Base-by-base conservation (phyloP, 2,888 invertebrate species). In the Crossocerus cetratus region DNA sequence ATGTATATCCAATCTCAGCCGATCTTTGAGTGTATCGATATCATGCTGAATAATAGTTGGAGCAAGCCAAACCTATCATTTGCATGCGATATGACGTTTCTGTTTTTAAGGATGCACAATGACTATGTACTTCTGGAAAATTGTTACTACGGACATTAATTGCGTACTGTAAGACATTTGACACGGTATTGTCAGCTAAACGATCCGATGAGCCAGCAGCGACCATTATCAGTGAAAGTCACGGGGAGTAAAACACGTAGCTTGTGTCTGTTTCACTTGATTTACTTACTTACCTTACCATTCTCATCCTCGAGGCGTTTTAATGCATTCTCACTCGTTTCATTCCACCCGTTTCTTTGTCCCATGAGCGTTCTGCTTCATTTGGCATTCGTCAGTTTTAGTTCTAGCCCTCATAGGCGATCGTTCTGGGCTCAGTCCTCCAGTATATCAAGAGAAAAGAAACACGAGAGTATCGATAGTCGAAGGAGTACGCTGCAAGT, bases 151-250 rank as follows among this genome's bases (percentile, higher is more conserved):
- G 65, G 75, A 80, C 81, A 59, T 58, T 57, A 74, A 49, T 49
- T 49, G 49, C 49, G 49, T 49, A 49, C 49, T 49, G 49, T 49
- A 49, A 49, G 16, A 49, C 49, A 16, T 49, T 43, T 49, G 49
- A 49, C 32, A 32, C 74, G 76, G 74, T 78, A 80, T 64, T 72
- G 78, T 83, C 81, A 79, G 76, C 80, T 83, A 80, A 72, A 76
- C 79, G 67, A 86, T 79, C 86, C 84, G 88, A 89, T 88, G 89
- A 88, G 88, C 86, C 86, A 89, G 88, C 90, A 90, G 90, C 90
- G 90, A 90, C 90, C 90, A 90, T 90, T 89, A 82, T 90, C 89
- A 87, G 83, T 89, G 89, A 90, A 90, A 90, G 89, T 87, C 84
- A 85, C 83, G 80, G 74, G 53, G n/a, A n/a, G n/a, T n/a, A n/a